Conservation (phyloP, 92 coral and sea anemone genomes). For the Nematostella vectensis region DNA sequence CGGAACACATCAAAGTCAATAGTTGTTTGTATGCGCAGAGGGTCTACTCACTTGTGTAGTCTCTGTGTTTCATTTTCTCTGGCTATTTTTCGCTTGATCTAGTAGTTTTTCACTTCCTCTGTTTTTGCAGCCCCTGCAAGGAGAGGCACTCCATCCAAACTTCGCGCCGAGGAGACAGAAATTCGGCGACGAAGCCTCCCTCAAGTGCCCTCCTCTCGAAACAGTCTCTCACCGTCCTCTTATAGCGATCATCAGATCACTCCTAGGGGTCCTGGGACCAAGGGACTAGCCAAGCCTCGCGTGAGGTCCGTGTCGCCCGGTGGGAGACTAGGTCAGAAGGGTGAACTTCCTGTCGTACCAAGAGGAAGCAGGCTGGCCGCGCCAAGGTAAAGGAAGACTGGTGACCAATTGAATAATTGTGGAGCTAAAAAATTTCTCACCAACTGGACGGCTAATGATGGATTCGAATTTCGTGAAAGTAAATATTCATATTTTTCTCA, state of each 20-base stretch:
- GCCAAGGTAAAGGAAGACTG: slow-evolving; percentile 79
- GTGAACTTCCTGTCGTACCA: slow-evolving; percentile 48
- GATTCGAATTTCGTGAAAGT: too few relatives aligned
- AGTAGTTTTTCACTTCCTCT: neutral
- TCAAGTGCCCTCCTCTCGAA: slow-evolving; percentile 37
- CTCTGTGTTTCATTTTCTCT: too few relatives aligned
- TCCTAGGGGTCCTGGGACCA: slow-evolving; percentile 11
- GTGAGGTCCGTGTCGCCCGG: slow-evolving; percentile 48
- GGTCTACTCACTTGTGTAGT: too few relatives aligned
- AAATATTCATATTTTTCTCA: too few relatives aligned
- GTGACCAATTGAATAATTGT: too few relatives aligned
- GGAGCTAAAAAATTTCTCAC: too few relatives aligned
- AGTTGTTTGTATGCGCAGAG: too few relatives aligned
- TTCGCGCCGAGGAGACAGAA: slow-evolving; percentile 39
- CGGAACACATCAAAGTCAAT: too few relatives aligned
- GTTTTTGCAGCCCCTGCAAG: slow-evolving; percentile 20
- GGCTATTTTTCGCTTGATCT: too few relatives aligned
- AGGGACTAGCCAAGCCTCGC: slow-evolving; percentile 12
- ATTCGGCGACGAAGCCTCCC: slow-evolving; percentile 49
- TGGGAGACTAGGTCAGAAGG: slow-evolving; percentile 25
- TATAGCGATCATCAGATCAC: slow-evolving; percentile 9
- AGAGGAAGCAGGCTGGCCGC: slow-evolving; percentile 73
- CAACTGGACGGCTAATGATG: too few relatives aligned
- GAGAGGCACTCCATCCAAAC: slow-evolving; percentile 24
- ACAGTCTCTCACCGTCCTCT: slow-evolving; percentile 24